These are phyloP conservation scores for Heliangelus exortis DNA, from an alignment of 2,797 vertebrate genomes.

Conservation along the genomic window DNA sequence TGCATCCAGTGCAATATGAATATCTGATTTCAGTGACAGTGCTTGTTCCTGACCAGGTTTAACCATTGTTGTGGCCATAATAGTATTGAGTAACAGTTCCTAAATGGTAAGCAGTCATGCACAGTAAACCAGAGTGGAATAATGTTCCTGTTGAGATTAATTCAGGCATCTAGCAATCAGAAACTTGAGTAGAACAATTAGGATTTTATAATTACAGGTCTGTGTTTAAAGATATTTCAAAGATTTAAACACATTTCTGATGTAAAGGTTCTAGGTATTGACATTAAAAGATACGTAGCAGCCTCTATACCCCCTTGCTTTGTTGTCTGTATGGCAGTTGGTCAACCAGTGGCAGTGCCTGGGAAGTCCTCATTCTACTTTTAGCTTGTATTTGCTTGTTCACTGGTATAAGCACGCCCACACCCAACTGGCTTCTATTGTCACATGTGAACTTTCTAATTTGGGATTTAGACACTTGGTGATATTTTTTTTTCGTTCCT, in stretches of 20 bases:
- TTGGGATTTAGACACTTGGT: not conserved
- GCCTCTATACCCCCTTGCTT: not conserved
- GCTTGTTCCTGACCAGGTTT: not conserved
- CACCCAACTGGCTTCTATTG: not conserved
- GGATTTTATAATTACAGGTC: not conserved
- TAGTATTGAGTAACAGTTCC: not conserved
- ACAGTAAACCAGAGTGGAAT: not conserved
- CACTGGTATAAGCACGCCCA: not conserved
- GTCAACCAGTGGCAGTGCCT: not conserved
- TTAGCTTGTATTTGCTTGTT: not conserved
- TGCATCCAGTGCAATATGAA: not conserved
- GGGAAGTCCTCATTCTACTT: not conserved
- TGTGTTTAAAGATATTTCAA: not conserved
- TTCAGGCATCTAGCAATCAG: not conserved
- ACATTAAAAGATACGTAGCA: fast-evolving
- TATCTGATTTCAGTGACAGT: not conserved
- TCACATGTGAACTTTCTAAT: not conserved
- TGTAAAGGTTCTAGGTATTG: not conserved
- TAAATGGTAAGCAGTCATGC: not conserved
- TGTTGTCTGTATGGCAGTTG: not conserved
- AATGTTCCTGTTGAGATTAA: not conserved
- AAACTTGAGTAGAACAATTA: not conserved
- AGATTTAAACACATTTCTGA: not conserved
- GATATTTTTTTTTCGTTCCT: not conserved
- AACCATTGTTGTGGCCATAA: not conserved